These are phyloP conservation scores for Acipenser oxyrinchus DNA, from an alignment of 2,797 vertebrate genomes.

Conservation along the genomic window DNA sequence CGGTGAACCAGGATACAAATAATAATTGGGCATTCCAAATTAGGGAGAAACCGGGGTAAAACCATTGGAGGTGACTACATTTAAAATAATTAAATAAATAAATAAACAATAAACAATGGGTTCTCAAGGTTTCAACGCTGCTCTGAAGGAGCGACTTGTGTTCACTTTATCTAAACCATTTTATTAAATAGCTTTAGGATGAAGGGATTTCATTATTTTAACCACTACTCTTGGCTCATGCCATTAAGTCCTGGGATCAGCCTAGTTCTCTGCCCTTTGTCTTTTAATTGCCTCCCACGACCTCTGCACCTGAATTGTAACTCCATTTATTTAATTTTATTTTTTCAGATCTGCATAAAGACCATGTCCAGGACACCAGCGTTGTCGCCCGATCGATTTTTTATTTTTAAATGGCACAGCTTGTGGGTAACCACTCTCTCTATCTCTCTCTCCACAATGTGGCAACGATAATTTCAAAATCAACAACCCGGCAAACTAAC, in stretches of 20 bases:
- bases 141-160: too few species aligned
- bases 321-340: slow-evolving; percentile 12
- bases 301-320: slow-evolving; percentile 29
- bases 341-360: slow-evolving; percentile 41
- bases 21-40: too few species aligned
- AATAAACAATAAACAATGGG: too few species aligned
- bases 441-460: neutral
- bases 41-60: too few species aligned
- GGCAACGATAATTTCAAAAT: slow-evolving; percentile 42
- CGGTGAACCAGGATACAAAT: too few species aligned
- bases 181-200: too few species aligned
- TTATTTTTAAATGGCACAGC: slow-evolving; percentile 26
- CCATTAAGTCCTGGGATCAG: neutral
- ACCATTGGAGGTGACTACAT: too few species aligned
- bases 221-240: slow-evolving; percentile 11
- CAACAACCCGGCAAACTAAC: slow-evolving; percentile 41
- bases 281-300: neutral
- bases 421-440: slow-evolving; percentile 27
- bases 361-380: slow-evolving; percentile 53
- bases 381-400: slow-evolving; percentile 50
- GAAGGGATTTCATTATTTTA: slow-evolving; percentile 15
- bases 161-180: too few species aligned
- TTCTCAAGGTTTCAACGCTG: too few species aligned
- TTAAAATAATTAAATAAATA: too few species aligned
- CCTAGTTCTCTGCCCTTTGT: slow-evolving; percentile 4